A percentile compares a stretch with the other conserved stretches of the same genome.
These are phyloP conservation scores for Eilema depressum DNA, from an alignment of 2,888 invertebrate genomes.

Conservation along the genomic window DNA sequence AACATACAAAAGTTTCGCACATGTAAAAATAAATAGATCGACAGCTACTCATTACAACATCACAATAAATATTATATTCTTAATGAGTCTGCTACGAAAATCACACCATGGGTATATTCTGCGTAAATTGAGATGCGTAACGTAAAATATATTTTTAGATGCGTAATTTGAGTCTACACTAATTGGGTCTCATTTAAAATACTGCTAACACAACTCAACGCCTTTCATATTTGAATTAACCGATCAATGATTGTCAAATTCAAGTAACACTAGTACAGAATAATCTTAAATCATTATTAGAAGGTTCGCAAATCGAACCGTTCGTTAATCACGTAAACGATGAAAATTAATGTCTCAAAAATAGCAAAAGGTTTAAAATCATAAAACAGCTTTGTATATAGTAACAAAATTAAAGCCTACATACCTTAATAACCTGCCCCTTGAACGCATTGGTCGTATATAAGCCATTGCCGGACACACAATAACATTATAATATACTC, in stretches of 20 bases:
- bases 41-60: conserved; percentile 42
- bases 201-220: background rate
- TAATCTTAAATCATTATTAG: background rate
- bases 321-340: background rate
- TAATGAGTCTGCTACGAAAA: conserved; percentile 46
- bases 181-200: background rate
- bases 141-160: background rate
- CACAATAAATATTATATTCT: conserved; percentile 36
- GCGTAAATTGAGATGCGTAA: conserved; percentile 12
- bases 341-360: background rate
- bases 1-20: conserved; percentile 36
- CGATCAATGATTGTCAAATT: background rate
- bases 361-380: background rate
- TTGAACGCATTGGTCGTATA: background rate
- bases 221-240: background rate
- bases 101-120: conserved; percentile 18
- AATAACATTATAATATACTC: background rate
- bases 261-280: too few relatives aligned
- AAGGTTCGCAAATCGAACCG: background rate
- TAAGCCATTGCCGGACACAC: background rate
- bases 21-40: conserved; percentile 48
- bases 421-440: background rate
- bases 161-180: background rate
- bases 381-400: background rate
- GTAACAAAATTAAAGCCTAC: conserved; percentile 9